A percentile compares a stretch with the other conserved stretches of the same genome.
These are phyloP conservation scores for Tillus elongatus DNA, from an alignment of 2,888 invertebrate genomes.

Conservation along the genomic window DNA sequence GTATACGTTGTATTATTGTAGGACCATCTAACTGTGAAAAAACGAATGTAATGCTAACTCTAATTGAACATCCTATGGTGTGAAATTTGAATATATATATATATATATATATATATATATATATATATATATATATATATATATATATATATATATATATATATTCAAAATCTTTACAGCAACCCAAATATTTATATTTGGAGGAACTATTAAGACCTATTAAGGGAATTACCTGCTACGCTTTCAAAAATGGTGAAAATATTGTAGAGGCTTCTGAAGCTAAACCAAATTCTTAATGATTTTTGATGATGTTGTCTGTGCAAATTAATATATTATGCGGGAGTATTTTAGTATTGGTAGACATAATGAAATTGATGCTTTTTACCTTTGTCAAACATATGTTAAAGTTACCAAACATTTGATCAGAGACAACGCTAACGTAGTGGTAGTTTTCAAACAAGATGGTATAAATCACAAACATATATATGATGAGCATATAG, in stretches of 20 bases:
- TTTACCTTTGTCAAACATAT: too few species aligned
- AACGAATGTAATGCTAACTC: constrained; percentile 31
- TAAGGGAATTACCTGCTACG: constrained; percentile 23
- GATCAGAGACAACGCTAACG: constrained; percentile 10
- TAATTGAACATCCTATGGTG: constrained; percentile 31
- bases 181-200: constrained; percentile 29
- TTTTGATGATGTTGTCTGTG: constrained; percentile 36
- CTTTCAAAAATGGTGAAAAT: constrained; percentile 20
- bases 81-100: too few species aligned
- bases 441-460: constrained; percentile 9
- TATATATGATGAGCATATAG: too few species aligned
- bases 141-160: constrained; percentile 36
- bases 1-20: constrained; percentile 25
- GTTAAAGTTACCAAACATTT: constrained; percentile 19
- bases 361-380: constrained; percentile 24
- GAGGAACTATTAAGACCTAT: constrained; percentile 20
- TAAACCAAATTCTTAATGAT: constrained; percentile 31
- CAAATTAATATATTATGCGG: constrained; percentile 28
- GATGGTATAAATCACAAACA: constrained; percentile 12
- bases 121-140: too few species aligned
- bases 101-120: too few species aligned
- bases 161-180: constrained; percentile 29
- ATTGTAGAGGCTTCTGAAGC: constrained; percentile 22
- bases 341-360: constrained; percentile 29
- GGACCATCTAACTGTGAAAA: constrained; percentile 36